Conservation (phyloP, 2,888 invertebrate species). For the Gandaritis pyraliata region DNA sequence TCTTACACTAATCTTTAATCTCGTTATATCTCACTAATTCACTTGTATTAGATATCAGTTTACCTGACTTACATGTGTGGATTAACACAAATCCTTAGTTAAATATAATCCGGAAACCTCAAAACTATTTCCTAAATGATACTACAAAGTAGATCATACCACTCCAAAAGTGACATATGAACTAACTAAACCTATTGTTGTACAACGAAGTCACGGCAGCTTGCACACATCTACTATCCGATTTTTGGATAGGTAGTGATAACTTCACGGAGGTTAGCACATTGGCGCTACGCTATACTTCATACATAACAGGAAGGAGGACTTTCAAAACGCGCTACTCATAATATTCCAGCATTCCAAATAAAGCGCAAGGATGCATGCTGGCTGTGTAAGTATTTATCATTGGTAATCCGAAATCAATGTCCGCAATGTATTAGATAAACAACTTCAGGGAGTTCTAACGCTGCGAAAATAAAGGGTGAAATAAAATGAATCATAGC, state of each 20-base stretch:
- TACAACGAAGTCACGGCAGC: no score
- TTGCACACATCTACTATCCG: no score
- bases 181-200: no score
- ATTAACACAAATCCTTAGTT: slow-evolving; percentile 16
- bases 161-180: not conserved
- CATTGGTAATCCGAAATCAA: not conserved
- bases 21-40: slow-evolving; percentile 51
- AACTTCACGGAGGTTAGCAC: no score
- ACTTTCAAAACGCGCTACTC: not conserved
- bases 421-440: slow-evolving; percentile 4
- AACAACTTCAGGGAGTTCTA: slow-evolving; percentile 21
- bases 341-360: not conserved
- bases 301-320: no score
- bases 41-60: slow-evolving; percentile 35
- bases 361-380: not conserved
- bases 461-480: slow-evolving; percentile 32
- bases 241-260: no score
- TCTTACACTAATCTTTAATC: slow-evolving; percentile 55
- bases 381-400: not conserved
- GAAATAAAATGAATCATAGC: slow-evolving; percentile 21
- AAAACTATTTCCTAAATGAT: not conserved
- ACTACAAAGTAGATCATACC: not conserved
- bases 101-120: slow-evolving; percentile 20
- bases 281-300: no score
- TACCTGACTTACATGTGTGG: slow-evolving; percentile 34